Percentiles rank a stretch among this genome's conserved stretches.
These are phyloP conservation scores for Cryptus armator DNA, from an alignment of 2,888 invertebrate species.

Conservation along the genomic window DNA sequence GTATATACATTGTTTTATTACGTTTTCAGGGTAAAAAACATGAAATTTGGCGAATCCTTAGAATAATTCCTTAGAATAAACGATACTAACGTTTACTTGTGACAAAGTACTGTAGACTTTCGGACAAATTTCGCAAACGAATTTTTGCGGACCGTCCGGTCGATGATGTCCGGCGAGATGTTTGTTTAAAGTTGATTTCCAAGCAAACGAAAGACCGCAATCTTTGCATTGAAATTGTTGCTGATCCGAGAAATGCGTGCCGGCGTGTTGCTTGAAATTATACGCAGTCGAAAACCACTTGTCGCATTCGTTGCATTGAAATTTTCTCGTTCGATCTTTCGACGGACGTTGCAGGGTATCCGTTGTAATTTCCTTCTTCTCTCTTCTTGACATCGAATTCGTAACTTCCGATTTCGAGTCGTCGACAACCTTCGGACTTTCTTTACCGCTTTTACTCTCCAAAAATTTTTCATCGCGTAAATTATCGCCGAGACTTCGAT, in stretches of 20 bases:
- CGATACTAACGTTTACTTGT: conserved; percentile 81
- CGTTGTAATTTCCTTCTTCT: conserved; percentile 51
- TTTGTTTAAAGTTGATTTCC: conserved; percentile 84
- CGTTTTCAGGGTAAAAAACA: not conserved
- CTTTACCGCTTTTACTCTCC: not conserved
- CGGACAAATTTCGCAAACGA: conserved; percentile 81
- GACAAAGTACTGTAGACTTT: conserved; percentile 80
- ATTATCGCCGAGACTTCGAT: conserved; percentile 26
- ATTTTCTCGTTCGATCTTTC: conserved; percentile 70
- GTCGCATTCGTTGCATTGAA: conserved; percentile 80
- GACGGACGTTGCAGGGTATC: conserved; percentile 33
- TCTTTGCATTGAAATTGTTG: conserved; percentile 82
- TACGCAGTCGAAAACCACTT: conserved; percentile 81
- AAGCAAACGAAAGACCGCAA: conserved; percentile 82
- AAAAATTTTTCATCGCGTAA: not conserved
- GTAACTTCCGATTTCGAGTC: conserved; percentile 18
- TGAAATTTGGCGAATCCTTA: too few relatives aligned
- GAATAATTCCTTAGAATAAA: too few relatives aligned
- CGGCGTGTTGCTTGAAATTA: conserved; percentile 83
- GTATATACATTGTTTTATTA: not conserved
- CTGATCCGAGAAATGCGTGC: conserved; percentile 81
- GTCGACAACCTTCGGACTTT: not conserved
- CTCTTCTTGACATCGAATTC: conserved; percentile 21
- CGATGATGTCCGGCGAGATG: conserved; percentile 81
- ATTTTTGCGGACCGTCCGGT: conserved; percentile 79